Conservation (phyloP, 2,797 vertebrate genomes). For the Coregonus sp. region DNA sequence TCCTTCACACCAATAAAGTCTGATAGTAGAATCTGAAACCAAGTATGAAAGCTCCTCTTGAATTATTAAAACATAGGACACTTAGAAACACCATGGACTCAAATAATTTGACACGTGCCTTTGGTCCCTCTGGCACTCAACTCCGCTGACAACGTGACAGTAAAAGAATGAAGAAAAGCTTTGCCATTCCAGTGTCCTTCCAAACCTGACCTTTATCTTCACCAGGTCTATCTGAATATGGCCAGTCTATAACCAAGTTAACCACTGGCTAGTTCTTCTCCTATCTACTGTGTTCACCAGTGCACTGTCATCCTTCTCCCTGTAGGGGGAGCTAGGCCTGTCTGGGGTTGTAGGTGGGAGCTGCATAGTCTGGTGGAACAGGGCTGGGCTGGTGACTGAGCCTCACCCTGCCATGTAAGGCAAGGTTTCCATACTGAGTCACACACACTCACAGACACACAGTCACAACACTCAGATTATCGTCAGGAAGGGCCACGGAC, state of each 20-base stretch:
- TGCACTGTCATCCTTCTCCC: constrained; percentile 19
- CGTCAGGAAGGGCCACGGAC: constrained; percentile 35
- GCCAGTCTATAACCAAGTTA: neutral
- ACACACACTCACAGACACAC: constrained; percentile 25
- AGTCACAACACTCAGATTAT: constrained; percentile 45
- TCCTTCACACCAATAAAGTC: neutral
- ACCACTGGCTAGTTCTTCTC: neutral
- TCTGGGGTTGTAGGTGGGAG: constrained; percentile 20
- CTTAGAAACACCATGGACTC: neutral
- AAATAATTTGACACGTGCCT: too few species aligned
- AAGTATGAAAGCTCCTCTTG: neutral
- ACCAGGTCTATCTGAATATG: neutral
- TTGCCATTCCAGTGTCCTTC: neutral
- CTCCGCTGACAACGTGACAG: neutral
- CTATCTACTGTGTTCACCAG: neutral
- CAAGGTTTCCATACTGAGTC: constrained; percentile 48
- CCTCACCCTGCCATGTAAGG: constrained; percentile 68
- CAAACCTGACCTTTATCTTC: neutral
- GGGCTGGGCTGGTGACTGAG: constrained; percentile 62
- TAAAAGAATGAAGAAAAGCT: neutral
- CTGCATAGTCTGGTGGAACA: constrained; percentile 31
- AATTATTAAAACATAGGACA: neutral
- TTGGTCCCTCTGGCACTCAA: too few species aligned
- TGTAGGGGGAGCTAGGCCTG: constrained; percentile 54
- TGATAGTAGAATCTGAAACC: neutral